phyloP scores from a whole-genome alignment of 2,113 vertebrate genomes.

The Noctilio leporinus region DNA sequence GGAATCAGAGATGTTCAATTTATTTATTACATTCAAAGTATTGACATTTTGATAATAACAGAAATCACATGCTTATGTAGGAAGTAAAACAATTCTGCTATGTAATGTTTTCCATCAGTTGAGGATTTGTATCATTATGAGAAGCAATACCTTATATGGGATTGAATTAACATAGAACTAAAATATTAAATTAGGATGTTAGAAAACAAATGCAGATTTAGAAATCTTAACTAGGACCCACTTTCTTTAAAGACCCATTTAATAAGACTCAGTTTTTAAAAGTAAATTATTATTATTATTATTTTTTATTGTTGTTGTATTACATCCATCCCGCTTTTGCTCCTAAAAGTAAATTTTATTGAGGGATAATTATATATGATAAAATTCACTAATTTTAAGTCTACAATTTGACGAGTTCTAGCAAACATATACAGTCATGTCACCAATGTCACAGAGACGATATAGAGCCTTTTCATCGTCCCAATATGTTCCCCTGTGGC shows the following conservation, averaged over 20 bases:
- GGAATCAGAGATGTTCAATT: background rate
- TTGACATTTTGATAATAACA: conserved; percentile 22
- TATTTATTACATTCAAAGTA: background rate
- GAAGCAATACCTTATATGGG: background rate
- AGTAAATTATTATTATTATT: too few species aligned
- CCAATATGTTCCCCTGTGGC: background rate
- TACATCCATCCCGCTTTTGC: too few species aligned
- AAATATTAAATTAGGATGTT: background rate
- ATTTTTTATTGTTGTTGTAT: too few species aligned
- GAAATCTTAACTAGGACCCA: background rate
- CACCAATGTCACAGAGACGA: background rate
- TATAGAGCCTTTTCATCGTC: background rate
- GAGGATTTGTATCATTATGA: background rate
- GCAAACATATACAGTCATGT: background rate
- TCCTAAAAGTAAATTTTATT: background rate
- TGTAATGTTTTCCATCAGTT: background rate
- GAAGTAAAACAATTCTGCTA: background rate
- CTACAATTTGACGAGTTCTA: background rate
- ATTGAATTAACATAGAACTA: background rate
- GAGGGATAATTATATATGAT: background rate
- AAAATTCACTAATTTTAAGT: background rate
- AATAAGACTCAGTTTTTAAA: conserved; percentile 16
- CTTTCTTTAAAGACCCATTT: conserved; percentile 28
- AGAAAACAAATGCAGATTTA: background rate
- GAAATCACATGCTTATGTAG: background rate